Conservation (phyloP, 2,113 vertebrate species). For the Leptocoma aspasia region DNA sequence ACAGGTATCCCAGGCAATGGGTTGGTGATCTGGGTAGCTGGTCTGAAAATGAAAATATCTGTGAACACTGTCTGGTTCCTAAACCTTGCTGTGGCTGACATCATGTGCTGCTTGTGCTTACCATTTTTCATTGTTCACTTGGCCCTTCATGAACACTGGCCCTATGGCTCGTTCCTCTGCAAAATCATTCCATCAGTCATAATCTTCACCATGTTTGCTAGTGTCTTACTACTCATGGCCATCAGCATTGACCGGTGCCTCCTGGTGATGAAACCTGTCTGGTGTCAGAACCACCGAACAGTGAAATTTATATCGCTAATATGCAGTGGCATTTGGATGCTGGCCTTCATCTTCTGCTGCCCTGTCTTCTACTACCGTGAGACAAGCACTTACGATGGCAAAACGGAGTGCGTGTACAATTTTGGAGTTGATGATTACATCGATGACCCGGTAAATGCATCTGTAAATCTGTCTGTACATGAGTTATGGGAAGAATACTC, state of each 20-base stretch:
- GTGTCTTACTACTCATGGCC: slow-evolving; percentile 72
- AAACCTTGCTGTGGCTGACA: slow-evolving; percentile 79
- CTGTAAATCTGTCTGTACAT: not conserved
- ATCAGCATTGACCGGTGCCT: slow-evolving; percentile 80
- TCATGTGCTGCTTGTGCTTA: slow-evolving; percentile 78
- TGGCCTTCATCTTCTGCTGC: slow-evolving; percentile 69
- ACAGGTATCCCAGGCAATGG: slow-evolving; percentile 77
- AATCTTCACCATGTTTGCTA: slow-evolving; percentile 83
- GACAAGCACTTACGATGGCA: not conserved
- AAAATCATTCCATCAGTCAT: slow-evolving; percentile 75
- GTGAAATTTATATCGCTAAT: not conserved
- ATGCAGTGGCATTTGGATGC: slow-evolving; percentile 69
- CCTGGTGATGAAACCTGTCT: slow-evolving; percentile 76
- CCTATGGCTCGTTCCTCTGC: slow-evolving; percentile 74
- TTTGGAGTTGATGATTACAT: not conserved
- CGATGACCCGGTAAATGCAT: not conserved
- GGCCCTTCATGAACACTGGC: slow-evolving; percentile 69
- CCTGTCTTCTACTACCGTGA: slow-evolving; percentile 72
- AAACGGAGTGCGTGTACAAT: slow-evolving; percentile 12
- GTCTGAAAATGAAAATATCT: slow-evolving; percentile 77
- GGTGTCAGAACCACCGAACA: slow-evolving; percentile 80
- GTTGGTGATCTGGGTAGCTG: slow-evolving; percentile 80
- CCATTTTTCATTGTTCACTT: slow-evolving; percentile 74
- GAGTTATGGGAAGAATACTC: not conserved
- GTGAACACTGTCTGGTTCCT: slow-evolving; percentile 80